Conservation (phyloP, 2,888 invertebrate species). For the Argyra leucocephala region DNA sequence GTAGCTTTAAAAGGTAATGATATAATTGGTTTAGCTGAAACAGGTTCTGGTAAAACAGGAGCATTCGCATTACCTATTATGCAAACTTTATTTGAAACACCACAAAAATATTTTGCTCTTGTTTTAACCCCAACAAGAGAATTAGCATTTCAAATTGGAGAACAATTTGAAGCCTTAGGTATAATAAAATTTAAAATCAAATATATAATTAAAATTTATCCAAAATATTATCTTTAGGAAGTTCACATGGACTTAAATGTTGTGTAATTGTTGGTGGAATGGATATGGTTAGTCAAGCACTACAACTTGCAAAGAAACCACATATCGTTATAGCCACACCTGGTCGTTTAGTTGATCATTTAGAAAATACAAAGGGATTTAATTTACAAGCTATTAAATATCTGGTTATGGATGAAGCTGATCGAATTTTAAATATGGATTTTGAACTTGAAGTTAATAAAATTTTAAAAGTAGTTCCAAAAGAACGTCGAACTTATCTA, state of each 20-base stretch:
- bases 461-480: conserved; percentile 78
- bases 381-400: conserved; percentile 79
- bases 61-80: conserved; percentile 95
- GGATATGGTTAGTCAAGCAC: conserved; percentile 92
- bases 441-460: conserved; percentile 97
- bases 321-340: conserved; percentile 97
- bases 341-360: conserved; percentile 87
- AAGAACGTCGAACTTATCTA: conserved; percentile 81
- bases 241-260: conserved; percentile 87
- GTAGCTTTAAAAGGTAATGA: conserved; percentile 77
- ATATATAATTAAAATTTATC: too few relatives aligned
- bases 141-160: conserved; percentile 94
- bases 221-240: conserved; percentile 47
- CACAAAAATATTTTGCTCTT: conserved; percentile 87
- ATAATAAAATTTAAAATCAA: conserved; percentile 28
- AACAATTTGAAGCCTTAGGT: conserved; percentile 96
- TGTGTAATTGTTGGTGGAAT: conserved; percentile 97
- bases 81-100: conserved; percentile 79
- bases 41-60: conserved; percentile 82
- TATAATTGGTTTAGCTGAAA: conserved; percentile 58
- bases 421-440: conserved; percentile 97
- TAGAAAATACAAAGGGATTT: conserved; percentile 97
- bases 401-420: conserved; percentile 98
- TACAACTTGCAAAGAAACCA: conserved; percentile 87
- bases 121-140: conserved; percentile 95